Conservation (phyloP, 2,113 vertebrate genomes). For the Rutilus rutilus region DNA sequence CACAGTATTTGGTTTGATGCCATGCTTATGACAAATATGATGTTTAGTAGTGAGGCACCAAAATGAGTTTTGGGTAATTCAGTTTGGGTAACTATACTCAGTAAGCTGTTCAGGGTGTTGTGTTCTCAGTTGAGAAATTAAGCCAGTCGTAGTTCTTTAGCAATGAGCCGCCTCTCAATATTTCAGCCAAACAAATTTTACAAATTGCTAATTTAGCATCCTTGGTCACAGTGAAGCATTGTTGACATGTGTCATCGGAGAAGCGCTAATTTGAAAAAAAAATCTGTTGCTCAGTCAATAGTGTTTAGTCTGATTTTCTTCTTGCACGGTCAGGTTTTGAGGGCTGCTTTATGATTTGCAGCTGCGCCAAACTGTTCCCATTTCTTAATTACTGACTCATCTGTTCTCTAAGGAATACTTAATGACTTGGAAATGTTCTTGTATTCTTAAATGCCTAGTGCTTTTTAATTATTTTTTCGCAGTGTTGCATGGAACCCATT, state of each 20-base stretch:
- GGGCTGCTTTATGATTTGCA: not conserved
- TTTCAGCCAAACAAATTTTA: not conserved
- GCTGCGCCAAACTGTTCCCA: not conserved
- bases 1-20: not conserved
- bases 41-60: not conserved
- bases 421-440: conserved; percentile 16
- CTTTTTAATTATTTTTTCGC: not conserved
- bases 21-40: not conserved
- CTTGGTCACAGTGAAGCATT: not conserved
- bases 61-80: not conserved
- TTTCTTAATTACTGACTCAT: not conserved
- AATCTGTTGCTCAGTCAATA: no score
- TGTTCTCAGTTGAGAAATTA: not conserved
- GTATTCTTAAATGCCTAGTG: conserved; percentile 5
- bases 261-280: no score
- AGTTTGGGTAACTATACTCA: not conserved
- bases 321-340: not conserved
- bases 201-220: not conserved
- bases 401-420: conserved; percentile 5
- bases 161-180: not conserved
- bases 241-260: not conserved
- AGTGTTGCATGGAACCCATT: not conserved
- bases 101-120: not conserved
- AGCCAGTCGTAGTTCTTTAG: not conserved
- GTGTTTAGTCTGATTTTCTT: not conserved